Evolutionary conservation across 2,113 vertebrate genomes (phyloP).

Genomic region (Burhinus oedicnemus): DNA sequence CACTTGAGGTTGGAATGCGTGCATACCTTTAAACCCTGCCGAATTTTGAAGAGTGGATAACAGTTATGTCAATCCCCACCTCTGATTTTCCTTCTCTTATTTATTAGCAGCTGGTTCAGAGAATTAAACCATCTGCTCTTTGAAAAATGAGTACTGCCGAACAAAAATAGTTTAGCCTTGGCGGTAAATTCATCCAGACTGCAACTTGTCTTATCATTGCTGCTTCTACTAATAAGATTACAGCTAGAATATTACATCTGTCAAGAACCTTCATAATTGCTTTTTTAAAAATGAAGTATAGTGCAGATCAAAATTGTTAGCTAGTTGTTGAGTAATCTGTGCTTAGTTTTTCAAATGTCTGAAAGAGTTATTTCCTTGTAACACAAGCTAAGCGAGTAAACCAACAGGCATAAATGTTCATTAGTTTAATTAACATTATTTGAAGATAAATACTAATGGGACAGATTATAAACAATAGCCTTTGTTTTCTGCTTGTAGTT

Average conservation of each 20-base stretch:
- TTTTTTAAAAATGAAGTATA: slow-evolving; percentile 42
- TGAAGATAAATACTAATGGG: background rate
- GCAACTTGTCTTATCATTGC: slow-evolving; percentile 19
- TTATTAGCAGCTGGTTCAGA: slow-evolving; percentile 46
- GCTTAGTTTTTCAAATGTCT: background rate
- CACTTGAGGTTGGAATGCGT: background rate
- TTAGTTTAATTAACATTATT: background rate
- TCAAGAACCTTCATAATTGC: slow-evolving; percentile 36
- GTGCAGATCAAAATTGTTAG: slow-evolving; percentile 7
- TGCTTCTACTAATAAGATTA: slow-evolving; percentile 39
- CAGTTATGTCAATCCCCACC: background rate
- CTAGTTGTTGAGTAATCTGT: background rate
- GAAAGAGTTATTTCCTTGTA: background rate
- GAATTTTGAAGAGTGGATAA: background rate
- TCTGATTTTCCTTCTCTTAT: slow-evolving; percentile 27
- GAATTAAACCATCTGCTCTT: slow-evolving; percentile 63
- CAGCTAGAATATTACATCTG: slow-evolving; percentile 21
- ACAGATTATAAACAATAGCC: background rate
- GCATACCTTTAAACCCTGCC: background rate
- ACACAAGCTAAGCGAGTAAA: background rate
- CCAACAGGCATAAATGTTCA: background rate
- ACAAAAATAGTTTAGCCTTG: slow-evolving; percentile 45
- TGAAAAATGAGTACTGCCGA: slow-evolving; percentile 9
- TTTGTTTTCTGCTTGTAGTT: background rate
- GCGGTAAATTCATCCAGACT: slow-evolving; percentile 40